Percentiles rank a stretch among this genome's conserved stretches.
Conservation (phyloP, 2,797 vertebrate genomes). For the Hippoglossus hippoglossus region DNA sequence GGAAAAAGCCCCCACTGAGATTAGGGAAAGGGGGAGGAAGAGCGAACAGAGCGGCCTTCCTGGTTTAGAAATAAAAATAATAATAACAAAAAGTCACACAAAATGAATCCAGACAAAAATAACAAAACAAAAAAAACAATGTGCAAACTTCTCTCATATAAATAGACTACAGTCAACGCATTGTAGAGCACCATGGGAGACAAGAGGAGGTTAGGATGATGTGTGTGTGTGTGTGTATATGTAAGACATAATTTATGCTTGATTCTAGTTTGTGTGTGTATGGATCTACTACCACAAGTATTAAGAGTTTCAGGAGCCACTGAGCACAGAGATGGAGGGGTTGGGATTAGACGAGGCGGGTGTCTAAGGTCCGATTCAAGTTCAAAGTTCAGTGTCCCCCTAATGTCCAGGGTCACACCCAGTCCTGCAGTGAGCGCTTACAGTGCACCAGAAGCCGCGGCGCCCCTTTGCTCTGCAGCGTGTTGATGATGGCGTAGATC, state of each 20-base stretch:
- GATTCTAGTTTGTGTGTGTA: slow-evolving; percentile 44
- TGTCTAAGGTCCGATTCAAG: slow-evolving; percentile 42
- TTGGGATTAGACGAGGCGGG: slow-evolving; percentile 28
- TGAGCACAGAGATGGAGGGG: slow-evolving; percentile 49
- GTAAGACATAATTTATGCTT: slow-evolving; percentile 41
- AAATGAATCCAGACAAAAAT: slow-evolving; percentile 66
- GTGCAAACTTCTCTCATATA: slow-evolving; percentile 87
- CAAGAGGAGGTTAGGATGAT: slow-evolving; percentile 52
- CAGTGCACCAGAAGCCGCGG: slow-evolving; percentile 94
- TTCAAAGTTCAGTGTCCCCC: slow-evolving; percentile 54
- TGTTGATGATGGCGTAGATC: slow-evolving; percentile 93
- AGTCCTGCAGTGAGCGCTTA: slow-evolving; percentile 97
- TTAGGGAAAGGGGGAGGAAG: slow-evolving; percentile 23
- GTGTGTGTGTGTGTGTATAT: slow-evolving; percentile 23
- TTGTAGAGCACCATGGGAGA: slow-evolving; percentile 82
- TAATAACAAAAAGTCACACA: slow-evolving; percentile 62
- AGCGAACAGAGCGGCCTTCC: slow-evolving; percentile 57
- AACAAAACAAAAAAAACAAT: slow-evolving; percentile 69
- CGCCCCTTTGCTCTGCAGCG: slow-evolving; percentile 94
- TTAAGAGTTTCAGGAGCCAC: slow-evolving; percentile 46
- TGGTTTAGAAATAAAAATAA: slow-evolving; percentile 67
- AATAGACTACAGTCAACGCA: slow-evolving; percentile 83
- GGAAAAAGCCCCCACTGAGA: slow-evolving; percentile 40
- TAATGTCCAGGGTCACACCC: slow-evolving; percentile 88
- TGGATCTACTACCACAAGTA: slow-evolving; percentile 60